A percentile compares a stretch with the other conserved stretches of the same genome.
phyloP scores from a whole-genome alignment of 2,113 vertebrate genomes.

The Lichenostomus cassidix region DNA sequence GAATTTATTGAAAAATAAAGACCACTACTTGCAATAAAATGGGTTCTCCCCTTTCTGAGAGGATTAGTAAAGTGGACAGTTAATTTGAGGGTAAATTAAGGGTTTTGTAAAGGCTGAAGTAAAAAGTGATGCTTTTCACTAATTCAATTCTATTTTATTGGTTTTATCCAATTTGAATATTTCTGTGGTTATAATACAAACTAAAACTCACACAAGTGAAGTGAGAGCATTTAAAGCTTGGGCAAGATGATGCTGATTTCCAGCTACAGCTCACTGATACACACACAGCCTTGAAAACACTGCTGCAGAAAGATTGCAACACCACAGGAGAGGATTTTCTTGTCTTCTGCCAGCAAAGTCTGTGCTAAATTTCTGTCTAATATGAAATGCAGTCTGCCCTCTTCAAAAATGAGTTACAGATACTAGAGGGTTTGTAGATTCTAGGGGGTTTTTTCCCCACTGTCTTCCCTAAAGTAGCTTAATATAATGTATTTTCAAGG shows the following conservation, averaged over 20 bases:
- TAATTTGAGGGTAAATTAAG: neutral
- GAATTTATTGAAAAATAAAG: neutral
- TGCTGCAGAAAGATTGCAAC: neutral
- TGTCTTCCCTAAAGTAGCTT: neutral
- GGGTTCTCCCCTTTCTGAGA: neutral
- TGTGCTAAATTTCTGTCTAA: neutral
- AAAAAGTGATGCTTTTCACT: neutral
- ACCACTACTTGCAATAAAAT: neutral
- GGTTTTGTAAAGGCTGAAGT: neutral
- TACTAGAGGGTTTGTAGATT: neutral
- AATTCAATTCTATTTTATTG: neutral
- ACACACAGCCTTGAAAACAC: neutral
- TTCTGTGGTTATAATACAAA: neutral
- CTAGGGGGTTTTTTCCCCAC: neutral
- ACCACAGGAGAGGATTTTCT: neutral
- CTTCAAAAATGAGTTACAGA: neutral
- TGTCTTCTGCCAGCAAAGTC: neutral
- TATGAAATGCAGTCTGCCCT: rapidly evolving
- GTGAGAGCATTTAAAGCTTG: neutral
- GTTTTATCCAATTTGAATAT: neutral
- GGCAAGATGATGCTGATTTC: neutral
- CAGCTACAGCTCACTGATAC: neutral
- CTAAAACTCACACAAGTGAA: neutral
- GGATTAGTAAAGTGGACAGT: neutral
- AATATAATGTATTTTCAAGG: neutral